phyloP scores from a whole-genome alignment of 2,113 vertebrate species.

The Bubo scandiacus region DNA sequence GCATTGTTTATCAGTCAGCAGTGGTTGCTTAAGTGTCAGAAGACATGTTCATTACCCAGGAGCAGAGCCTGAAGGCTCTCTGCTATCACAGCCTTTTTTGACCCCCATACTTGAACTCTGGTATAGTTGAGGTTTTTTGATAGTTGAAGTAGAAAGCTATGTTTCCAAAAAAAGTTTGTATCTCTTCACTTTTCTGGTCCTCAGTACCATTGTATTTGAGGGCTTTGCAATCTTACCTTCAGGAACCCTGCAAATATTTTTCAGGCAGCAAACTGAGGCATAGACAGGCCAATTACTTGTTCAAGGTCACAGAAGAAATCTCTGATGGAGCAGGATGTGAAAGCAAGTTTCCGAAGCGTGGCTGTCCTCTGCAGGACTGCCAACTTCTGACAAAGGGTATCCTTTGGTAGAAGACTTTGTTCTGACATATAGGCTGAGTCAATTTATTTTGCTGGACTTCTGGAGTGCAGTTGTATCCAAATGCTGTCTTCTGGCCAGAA shows the following conservation, averaged over 20 bases:
- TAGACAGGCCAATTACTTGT: background rate
- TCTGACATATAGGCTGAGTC: background rate
- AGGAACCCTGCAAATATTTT: background rate
- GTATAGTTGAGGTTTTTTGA: background rate
- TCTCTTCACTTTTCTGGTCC: background rate
- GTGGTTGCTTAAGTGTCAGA: background rate
- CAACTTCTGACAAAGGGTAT: background rate
- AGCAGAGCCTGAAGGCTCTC: background rate
- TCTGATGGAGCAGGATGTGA: background rate
- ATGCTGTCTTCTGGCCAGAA: background rate
- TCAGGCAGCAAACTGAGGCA: background rate
- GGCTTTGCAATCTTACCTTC: background rate
- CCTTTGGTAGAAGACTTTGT: background rate
- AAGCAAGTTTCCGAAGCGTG: background rate
- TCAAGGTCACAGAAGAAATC: constrained; percentile 21
- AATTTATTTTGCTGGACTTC: background rate
- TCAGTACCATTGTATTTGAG: background rate
- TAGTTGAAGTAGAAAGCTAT: background rate
- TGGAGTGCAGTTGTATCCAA: background rate
- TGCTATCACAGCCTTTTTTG: background rate
- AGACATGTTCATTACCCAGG: background rate
- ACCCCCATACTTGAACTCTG: constrained; percentile 11
- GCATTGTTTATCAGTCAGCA: background rate
- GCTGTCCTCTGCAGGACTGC: background rate
- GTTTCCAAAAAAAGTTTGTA: background rate